Conservation (phyloP, 2,888 invertebrate genomes). For the Xylota sylvarum region DNA sequence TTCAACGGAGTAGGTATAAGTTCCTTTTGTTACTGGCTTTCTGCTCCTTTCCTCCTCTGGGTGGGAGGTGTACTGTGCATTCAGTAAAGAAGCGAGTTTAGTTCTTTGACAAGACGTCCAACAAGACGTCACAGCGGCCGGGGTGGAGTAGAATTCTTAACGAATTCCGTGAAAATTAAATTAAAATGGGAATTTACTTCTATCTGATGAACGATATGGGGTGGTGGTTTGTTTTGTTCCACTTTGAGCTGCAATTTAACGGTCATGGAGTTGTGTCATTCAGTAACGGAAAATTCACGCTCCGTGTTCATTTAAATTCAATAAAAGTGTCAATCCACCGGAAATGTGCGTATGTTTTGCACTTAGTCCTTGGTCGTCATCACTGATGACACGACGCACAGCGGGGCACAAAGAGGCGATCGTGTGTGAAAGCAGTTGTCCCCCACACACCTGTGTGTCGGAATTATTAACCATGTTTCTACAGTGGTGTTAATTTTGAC, state of each 20-base stretch:
- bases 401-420: neutral
- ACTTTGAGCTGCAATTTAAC: neutral
- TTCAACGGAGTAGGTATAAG: slow-evolving; percentile 45
- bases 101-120: slow-evolving; percentile 31
- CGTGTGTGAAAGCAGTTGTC: slow-evolving; percentile 7
- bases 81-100: slow-evolving; percentile 27
- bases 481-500: slow-evolving; percentile 56
- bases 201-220: neutral
- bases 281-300: slow-evolving; percentile 5
- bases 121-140: neutral
- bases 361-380: neutral
- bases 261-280: slow-evolving; percentile 8
- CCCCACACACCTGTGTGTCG: neutral
- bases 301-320: slow-evolving; percentile 38
- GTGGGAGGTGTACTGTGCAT: slow-evolving; percentile 15
- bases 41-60: neutral
- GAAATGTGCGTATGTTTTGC: slow-evolving; percentile 2
- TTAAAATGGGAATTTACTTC: slow-evolving; percentile 48
- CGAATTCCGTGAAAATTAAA: slow-evolving; percentile 63
- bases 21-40: slow-evolving; percentile 25
- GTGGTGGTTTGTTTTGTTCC: neutral
- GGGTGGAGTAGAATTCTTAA: slow-evolving; percentile 15
- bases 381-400: slow-evolving; percentile 6
- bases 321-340: slow-evolving; percentile 57
- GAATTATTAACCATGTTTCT: slow-evolving; percentile 47